Evolutionary conservation across 2,888 invertebrate species (phyloP), one percentile per base, ranked within the genome.

Genomic region (Calliphora vomitoria): DNA sequence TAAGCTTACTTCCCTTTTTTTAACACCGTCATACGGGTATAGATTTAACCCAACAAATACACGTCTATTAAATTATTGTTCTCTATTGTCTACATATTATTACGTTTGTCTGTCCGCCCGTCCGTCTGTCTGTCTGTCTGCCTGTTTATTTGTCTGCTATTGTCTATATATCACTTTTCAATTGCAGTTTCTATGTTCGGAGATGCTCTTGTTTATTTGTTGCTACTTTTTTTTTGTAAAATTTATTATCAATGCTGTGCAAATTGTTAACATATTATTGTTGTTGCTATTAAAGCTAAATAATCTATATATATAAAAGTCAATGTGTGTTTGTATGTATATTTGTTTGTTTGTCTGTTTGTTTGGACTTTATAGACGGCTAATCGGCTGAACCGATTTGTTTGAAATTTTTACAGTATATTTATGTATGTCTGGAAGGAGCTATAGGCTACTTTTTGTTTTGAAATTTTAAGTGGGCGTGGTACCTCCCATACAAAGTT

Each of bases 181-280:
- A 72, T 64, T 64, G 25, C 25, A 55, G 41, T 55, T 80, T 62
- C 60, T 69, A 6, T 66, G 38, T 35, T 76, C 20, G 13, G 6
- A 76, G 53, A 82, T 69, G 75, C 41, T 82, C 69, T 82, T 69
- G 60, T 76, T 82, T 75, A 68, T 47, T 82, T 82, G 72, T 15
- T 68, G 11, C 44, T 83, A 53, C 38, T 47, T 41, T 74, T 68
- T 50, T 75, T 62, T 75, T 58, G 47, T 25, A 38, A 6, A 68
- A 62, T 78, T 84, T 84, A 87, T 87, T 84, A 84, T 84, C 81
- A 84, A 78, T 81, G 80, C 47, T 84, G 60, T 87, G 87, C 44
- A 78, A 87, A 84, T 84, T 84, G 62, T 68, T 68, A 72, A 66
- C 62, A 69, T 64, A 44, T 80, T 68, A 44, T 38, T 69, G 10